phyloP scores from a whole-genome alignment of 2,888 invertebrate species.

The Lampropteryx suffumata region DNA sequence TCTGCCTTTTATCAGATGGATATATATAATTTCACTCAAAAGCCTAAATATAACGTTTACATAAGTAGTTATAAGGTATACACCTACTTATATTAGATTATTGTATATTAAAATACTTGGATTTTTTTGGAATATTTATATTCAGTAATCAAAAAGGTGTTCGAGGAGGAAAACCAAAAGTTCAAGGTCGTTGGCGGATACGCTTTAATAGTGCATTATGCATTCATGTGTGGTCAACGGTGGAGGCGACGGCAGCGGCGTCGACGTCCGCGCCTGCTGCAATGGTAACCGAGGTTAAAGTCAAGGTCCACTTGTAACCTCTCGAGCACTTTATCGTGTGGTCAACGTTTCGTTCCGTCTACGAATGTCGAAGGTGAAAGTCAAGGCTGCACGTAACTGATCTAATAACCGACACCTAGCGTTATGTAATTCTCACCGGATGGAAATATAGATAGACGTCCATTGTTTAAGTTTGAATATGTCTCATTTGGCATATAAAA shows the following conservation, averaged over 20 bases:
- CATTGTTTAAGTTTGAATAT: no score
- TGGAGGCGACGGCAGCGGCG: constrained; percentile 3
- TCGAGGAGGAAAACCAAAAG: neutral
- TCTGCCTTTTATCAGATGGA: no score
- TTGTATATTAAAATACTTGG: no score
- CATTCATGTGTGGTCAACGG: neutral
- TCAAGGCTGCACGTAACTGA: constrained; percentile 55
- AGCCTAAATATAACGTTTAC: no score
- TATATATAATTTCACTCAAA: no score
- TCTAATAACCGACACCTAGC: constrained; percentile 44
- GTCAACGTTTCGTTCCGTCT: constrained; percentile 30
- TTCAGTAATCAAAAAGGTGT: no score
- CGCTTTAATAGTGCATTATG: neutral
- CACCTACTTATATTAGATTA: no score
- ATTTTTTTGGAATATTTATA: no score
- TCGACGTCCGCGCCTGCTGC: constrained; percentile 11
- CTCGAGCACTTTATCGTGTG: constrained; percentile 45
- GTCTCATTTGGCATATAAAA: no score
- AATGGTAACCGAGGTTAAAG: constrained; percentile 37
- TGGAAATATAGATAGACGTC: neutral
- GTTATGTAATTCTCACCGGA: constrained; percentile 16
- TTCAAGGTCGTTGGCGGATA: no score
- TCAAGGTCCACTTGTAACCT: constrained; percentile 52
- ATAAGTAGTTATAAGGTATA: no score
- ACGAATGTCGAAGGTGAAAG: constrained; percentile 62